Evolutionary conservation across 1,140 invertebrate genomes (phyloP), one percentile per base, ranked within the genome.

Genomic region (Drosophila kikkawai): DNA sequence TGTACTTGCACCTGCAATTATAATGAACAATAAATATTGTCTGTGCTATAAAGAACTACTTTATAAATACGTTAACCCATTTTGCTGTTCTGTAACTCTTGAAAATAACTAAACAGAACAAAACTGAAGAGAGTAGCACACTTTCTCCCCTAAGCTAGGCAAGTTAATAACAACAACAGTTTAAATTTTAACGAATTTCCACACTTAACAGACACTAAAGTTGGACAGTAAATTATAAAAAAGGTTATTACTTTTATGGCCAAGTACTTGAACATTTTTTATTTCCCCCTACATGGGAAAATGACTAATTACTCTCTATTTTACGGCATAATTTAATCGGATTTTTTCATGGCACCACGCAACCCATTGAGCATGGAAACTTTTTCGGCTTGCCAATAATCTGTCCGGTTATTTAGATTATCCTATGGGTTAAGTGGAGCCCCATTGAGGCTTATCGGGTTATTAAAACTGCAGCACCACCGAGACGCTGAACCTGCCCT

Each of bases 401-500:
- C 66, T 70, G 44, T 7, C 7, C 26, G 17, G 34, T 34, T 22
- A 36, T 36, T 36, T 32, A 69, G 48, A 68, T 68, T 34, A 22
- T 39, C n/a, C 29, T 22, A 17, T 9, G 17, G 42, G 39, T 45
- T 37, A 48, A 69, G 68, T 69, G 39, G 48, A 8, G n/a, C 22
- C 32, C 56, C n/a, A 48, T n/a, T n/a, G 19, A 5, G 13, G 7
- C 26, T 50, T 44, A 67, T 76, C 73, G 17, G 53, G 12, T 11
- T 13, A 58, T 75, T 41, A 66, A 55, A 34, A 51, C 34, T 50
- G 42, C 53, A 45, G 17, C 37, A 17, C 26, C 48, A 34, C 48
- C 48, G 48, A 39, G 4, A 37, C 37, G 44, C 44, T 69, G 53
- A 80, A 50, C 68, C 57, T 47, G 50, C 41, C 45, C 58, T 56